These are phyloP conservation scores for Pseudococcus longispinus DNA, from an alignment of 2,888 invertebrate species.

Conservation along the genomic window DNA sequence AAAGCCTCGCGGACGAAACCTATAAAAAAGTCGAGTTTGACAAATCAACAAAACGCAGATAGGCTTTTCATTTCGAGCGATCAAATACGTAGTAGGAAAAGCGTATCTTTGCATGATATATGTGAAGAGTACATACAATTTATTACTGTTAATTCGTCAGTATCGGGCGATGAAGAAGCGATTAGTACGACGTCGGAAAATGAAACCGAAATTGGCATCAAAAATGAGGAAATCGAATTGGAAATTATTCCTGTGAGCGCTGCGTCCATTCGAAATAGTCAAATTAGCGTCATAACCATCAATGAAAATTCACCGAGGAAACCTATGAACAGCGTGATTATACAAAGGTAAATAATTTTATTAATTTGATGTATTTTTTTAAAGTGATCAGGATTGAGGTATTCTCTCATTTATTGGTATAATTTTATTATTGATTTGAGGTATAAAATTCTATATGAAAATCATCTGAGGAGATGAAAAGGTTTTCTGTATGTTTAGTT, in stretches of 20 bases:
- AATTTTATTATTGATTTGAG: too few species aligned
- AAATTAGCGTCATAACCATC: slow-evolving; percentile 52
- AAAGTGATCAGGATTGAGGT: not conserved
- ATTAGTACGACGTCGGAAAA: slow-evolving; percentile 50
- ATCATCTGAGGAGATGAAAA: too few species aligned
- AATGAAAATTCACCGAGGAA: slow-evolving; percentile 47
- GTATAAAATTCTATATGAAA: too few species aligned
- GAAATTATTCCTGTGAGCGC: slow-evolving; percentile 49
- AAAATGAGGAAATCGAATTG: slow-evolving; percentile 37
- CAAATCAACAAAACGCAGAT: slow-evolving; percentile 41
- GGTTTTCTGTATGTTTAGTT: too few species aligned
- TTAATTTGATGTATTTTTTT: not conserved
- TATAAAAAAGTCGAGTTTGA: slow-evolving; percentile 2
- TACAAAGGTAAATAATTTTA: slow-evolving; percentile 21
- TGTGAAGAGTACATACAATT: slow-evolving; percentile 54
- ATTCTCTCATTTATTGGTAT: too few species aligned
- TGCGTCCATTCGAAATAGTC: not conserved
- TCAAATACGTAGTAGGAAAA: slow-evolving; percentile 41
- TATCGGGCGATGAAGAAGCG: slow-evolving; percentile 35
- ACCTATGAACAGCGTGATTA: not conserved
- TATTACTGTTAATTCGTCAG: slow-evolving; percentile 52
- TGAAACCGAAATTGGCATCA: not conserved
- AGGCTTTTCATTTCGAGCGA: slow-evolving; percentile 51
- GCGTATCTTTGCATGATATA: slow-evolving; percentile 49
- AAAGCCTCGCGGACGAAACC: slow-evolving; percentile 55